Evolutionary conservation across 2,888 invertebrate genomes (phyloP).

Genomic region (Axea sp.): DNA sequence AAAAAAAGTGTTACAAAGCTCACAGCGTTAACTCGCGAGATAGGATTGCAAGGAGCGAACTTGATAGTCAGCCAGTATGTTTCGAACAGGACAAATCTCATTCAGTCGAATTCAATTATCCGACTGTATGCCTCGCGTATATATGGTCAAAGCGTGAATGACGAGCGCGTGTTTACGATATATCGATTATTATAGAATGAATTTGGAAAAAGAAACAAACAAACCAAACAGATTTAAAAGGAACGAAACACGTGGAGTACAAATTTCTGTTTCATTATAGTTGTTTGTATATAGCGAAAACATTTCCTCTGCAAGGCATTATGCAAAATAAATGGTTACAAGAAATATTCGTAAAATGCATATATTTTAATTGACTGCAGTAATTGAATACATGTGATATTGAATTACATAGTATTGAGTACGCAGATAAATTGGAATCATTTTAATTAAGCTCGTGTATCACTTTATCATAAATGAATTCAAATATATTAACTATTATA

Average conservation of each 20-base stretch:
- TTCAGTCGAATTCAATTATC: conserved; percentile 73
- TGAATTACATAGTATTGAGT: conserved; percentile 18
- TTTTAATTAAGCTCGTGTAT: conserved; percentile 37
- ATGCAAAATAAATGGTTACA: conserved; percentile 8
- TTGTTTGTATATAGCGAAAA: no score
- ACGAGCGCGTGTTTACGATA: conserved; percentile 52
- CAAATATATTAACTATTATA: not conserved
- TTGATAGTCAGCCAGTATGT: conserved; percentile 68
- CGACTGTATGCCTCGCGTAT: conserved; percentile 63
- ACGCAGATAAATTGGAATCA: conserved; percentile 30
- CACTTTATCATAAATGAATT: conserved; percentile 13
- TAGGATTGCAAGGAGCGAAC: conserved; percentile 60
- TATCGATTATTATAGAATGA: conserved; percentile 49
- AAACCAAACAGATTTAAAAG: not conserved
- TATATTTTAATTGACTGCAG: conserved; percentile 22
- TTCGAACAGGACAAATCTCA: conserved; percentile 67
- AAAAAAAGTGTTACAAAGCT: conserved; percentile 37
- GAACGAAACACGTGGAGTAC: no score
- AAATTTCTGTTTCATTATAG: no score
- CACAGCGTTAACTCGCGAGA: conserved; percentile 37
- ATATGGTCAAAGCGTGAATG: conserved; percentile 53
- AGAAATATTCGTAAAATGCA: conserved; percentile 7
- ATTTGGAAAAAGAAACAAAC: not conserved
- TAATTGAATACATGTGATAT: conserved; percentile 29
- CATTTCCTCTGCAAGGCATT: no score